phyloP scores from a whole-genome alignment of 1,140 invertebrate species.

The Solenopsis invicta region DNA sequence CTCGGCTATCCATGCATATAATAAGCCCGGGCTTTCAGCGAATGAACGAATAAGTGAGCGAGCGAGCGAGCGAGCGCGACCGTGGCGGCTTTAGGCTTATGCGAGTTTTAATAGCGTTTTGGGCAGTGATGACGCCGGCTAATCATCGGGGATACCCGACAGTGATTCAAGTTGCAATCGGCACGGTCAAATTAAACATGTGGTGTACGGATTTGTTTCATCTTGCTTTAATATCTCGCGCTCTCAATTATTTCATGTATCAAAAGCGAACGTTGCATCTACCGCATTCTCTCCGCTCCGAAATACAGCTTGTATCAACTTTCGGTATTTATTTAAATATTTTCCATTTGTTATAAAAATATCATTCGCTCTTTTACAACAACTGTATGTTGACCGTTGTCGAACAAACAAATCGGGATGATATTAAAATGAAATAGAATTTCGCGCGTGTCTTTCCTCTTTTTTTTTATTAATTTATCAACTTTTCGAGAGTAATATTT shows the following conservation, averaged over 20 bases:
- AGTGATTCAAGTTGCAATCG: slow-evolving; percentile 27
- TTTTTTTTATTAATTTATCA: not conserved
- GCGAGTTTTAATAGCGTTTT: slow-evolving; percentile 53
- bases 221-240: slow-evolving; percentile 4
- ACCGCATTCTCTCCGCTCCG: not conserved
- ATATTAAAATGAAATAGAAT: slow-evolving; percentile 18
- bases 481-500: not conserved
- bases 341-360: not conserved
- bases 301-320: slow-evolving; percentile 2
- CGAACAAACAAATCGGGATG: not conserved
- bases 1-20: slow-evolving; percentile 49
- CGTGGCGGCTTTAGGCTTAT: slow-evolving; percentile 45
- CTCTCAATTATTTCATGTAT: slow-evolving; percentile 1
- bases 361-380: not conserved
- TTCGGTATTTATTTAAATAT: slow-evolving; percentile 14
- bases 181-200: not conserved
- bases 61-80: not conserved
- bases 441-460: not conserved
- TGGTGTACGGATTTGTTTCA: slow-evolving; percentile 23
- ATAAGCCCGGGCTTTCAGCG: slow-evolving; percentile 52
- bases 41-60: not conserved
- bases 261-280: not conserved
- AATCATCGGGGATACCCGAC: slow-evolving; percentile 18
- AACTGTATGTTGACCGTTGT: not conserved
- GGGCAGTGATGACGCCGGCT: slow-evolving; percentile 18